Evolutionary conservation across 2,888 invertebrate species (phyloP), one percentile per base, ranked within the genome.

Genomic region (Ptychoptera albimana): DNA sequence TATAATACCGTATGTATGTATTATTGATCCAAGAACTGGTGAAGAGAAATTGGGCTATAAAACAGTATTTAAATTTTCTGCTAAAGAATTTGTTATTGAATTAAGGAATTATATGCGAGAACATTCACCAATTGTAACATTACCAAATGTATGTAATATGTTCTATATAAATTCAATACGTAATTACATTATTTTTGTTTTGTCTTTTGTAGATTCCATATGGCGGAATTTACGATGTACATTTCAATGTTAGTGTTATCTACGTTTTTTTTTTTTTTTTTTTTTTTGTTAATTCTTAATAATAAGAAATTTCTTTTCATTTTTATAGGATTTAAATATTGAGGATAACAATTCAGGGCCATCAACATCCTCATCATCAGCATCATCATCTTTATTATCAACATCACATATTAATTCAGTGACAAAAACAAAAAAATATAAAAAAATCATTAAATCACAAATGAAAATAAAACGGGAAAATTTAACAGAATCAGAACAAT

Each of bases 1-100:
- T 12, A 58, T 66, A 41, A 74, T 74, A 59, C 80, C 80, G 1
- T 77, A 79, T 53, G 60, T 80, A 46, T 74, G 77, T 46, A 62
- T 80, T 7, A 62, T 80, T 44, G 80, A 80, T 62, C 80, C 80
- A 9, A 66, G 75, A 52, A 80, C 79, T 39, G 79, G 79, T 37
- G 78, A 79, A 59, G 61, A 64, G 35, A 65, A 69, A 43, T 59
- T 73, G 54, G 57, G n/a, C n/a, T n/a, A 42, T 29, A 45, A 38
- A 41, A 39, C 23, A 13, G 40, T 36, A 14, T 43, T 43, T 11
- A 40, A 45, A 36, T 13, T 42, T n/a, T 29, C 41, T 11, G 35
- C 39, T 14, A 40, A 43, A 2, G 37, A 45, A 34, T 45, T 43
- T 34, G 16, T 42, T 11, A 34, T 36, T 14, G 39, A 43, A 12